A percentile compares a stretch with the other conserved stretches of the same genome.
These are phyloP conservation scores for Aricia artaxerxes DNA, from an alignment of 2,888 invertebrate species.

Conservation along the genomic window DNA sequence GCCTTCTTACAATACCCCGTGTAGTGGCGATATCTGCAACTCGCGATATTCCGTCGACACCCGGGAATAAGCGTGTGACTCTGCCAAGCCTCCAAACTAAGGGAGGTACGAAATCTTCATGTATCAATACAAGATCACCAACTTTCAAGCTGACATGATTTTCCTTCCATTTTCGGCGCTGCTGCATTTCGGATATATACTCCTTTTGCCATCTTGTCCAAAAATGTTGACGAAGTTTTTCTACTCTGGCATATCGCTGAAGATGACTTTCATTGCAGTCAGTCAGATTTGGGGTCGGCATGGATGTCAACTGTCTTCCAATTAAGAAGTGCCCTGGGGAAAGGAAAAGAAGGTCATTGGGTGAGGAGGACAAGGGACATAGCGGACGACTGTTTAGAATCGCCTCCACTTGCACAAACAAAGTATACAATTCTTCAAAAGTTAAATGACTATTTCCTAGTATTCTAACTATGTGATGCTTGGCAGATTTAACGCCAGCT, in stretches of 20 bases:
- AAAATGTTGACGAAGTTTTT: too few relatives aligned
- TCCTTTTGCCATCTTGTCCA: too few relatives aligned
- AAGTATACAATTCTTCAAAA: too few relatives aligned
- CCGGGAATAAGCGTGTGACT: background rate
- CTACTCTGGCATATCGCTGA: too few relatives aligned
- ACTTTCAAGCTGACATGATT: background rate
- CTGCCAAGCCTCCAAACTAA: background rate
- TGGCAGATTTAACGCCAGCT: too few relatives aligned
- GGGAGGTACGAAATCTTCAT: background rate
- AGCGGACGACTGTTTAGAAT: too few relatives aligned
- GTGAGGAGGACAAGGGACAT: background rate
- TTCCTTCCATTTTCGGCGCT: background rate
- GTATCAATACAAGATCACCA: background rate
- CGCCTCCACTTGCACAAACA: too few relatives aligned
- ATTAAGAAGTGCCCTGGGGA: background rate
- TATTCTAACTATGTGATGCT: too few relatives aligned
- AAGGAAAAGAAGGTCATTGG: background rate
- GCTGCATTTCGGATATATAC: too few relatives aligned
- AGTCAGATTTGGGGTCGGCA: background rate
- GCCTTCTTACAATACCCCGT: background rate
- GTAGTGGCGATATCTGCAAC: background rate
- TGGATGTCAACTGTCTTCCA: background rate
- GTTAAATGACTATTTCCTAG: too few relatives aligned
- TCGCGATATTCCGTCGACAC: background rate
- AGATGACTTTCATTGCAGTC: too few relatives aligned